Evolutionary conservation across 2,888 invertebrate genomes (phyloP).

Genomic region (Homarus gammarus): DNA sequence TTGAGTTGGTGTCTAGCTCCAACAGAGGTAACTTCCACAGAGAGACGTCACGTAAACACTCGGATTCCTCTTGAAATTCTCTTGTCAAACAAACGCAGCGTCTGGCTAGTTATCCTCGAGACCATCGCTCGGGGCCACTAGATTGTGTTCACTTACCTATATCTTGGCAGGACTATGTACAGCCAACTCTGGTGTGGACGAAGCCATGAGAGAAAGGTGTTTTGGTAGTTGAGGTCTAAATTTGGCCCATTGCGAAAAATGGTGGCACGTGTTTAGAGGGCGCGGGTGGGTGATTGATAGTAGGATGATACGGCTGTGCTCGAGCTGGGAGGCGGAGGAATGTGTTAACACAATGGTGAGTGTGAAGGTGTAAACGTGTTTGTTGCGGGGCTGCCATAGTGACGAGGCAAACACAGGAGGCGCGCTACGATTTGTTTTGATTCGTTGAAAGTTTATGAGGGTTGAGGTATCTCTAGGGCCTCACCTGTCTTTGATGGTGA

Average conservation of each 20-base stretch:
- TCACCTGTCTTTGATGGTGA: too few relatives aligned
- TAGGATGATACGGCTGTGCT: slow-evolving; percentile 4
- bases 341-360: not conserved
- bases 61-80: slow-evolving; percentile 21
- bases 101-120: not conserved
- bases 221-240: slow-evolving; percentile 23
- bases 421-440: not conserved
- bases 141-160: not conserved
- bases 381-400: not conserved
- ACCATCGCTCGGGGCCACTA: not conserved
- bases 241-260: slow-evolving; percentile 26
- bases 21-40: too few relatives aligned
- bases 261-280: slow-evolving; percentile 29
- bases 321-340: not conserved
- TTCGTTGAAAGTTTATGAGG: not conserved
- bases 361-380: not conserved
- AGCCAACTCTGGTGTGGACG: not conserved
- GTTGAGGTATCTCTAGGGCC: too few relatives aligned
- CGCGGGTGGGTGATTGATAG: slow-evolving; percentile 13
- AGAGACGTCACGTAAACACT: slow-evolving; percentile 45
- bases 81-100: slow-evolving; percentile 39
- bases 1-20: too few relatives aligned
- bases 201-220: slow-evolving; percentile 7
- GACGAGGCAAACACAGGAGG: not conserved
- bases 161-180: not conserved